A percentile compares a stretch with the other conserved stretches of the same genome.
Evolutionary conservation across 2,113 vertebrate species (phyloP).

Genomic region (Cinclus cinclus): DNA sequence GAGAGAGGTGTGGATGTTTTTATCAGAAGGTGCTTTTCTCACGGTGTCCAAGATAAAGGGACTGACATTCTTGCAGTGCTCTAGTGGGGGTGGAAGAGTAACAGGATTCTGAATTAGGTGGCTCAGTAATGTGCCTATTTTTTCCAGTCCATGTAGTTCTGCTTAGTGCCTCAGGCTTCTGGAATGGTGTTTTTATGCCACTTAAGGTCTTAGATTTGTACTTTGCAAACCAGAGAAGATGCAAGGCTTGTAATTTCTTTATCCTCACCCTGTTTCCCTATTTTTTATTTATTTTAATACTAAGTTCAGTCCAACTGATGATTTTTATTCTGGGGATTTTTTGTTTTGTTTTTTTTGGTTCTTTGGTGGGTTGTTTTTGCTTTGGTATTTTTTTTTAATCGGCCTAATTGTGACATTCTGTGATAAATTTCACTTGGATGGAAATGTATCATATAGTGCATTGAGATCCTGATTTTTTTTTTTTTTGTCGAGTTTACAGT

Average conservation of each 20-base stretch:
- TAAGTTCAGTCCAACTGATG: not conserved
- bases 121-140: not conserved
- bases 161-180: not conserved
- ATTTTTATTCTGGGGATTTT: not conserved
- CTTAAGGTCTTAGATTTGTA: constrained; percentile 20
- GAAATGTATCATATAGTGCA: not conserved
- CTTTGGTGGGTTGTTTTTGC: not conserved
- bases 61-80: not conserved
- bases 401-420: not conserved
- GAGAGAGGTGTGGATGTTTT: not conserved
- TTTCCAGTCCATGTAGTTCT: constrained; percentile 30
- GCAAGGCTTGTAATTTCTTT: not conserved
- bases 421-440: not conserved
- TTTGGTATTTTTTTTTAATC: not conserved
- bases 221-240: not conserved
- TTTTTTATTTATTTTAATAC: not conserved
- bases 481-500: constrained; percentile 24
- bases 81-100: not conserved
- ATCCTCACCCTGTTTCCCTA: not conserved
- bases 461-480: not conserved
- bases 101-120: constrained; percentile 16
- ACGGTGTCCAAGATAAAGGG: not conserved
- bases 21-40: constrained; percentile 30
- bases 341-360: not conserved
- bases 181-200: not conserved